phyloP scores from a whole-genome alignment of 2,888 invertebrate species.

The Philonicus albiceps region DNA sequence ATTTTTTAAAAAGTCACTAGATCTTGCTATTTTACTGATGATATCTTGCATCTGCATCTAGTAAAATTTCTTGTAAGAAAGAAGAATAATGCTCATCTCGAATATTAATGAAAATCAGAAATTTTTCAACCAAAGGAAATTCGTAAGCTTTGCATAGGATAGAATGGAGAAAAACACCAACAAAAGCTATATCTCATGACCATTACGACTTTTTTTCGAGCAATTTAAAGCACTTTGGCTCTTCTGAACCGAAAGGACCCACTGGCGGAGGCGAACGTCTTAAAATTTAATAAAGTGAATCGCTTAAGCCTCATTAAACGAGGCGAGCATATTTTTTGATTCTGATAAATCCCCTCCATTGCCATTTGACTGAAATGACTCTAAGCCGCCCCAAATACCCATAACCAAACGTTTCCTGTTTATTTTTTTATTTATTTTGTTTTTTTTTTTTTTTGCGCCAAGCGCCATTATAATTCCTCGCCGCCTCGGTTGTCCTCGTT shows the following conservation, averaged over 20 bases:
- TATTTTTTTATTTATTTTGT: neutral
- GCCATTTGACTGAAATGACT: slow-evolving; percentile 35
- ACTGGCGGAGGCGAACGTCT: neutral
- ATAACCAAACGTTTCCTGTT: slow-evolving; percentile 38
- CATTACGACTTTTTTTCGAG: neutral
- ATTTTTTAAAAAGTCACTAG: neutral
- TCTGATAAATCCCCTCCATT: slow-evolving; percentile 42
- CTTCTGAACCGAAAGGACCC: neutral
- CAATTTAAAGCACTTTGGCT: neutral
- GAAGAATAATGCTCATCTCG: neutral
- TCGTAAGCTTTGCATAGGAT: neutral
- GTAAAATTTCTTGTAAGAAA: neutral
- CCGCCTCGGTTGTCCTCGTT: slow-evolving; percentile 1
- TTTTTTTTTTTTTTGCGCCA: neutral
- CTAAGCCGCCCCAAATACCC: slow-evolving; percentile 38
- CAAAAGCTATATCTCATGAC: neutral
- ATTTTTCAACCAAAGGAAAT: neutral
- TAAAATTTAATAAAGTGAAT: slow-evolving; percentile 41
- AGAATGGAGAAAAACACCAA: neutral
- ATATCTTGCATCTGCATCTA: neutral
- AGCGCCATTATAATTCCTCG: slow-evolving; percentile 34
- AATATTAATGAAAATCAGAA: neutral
- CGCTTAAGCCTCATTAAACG: slow-evolving; percentile 46
- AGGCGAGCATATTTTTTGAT: slow-evolving; percentile 47
- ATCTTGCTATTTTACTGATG: neutral